Evolutionary conservation across 2,113 vertebrate species (phyloP).

Genomic region (Progne subis): DNA sequence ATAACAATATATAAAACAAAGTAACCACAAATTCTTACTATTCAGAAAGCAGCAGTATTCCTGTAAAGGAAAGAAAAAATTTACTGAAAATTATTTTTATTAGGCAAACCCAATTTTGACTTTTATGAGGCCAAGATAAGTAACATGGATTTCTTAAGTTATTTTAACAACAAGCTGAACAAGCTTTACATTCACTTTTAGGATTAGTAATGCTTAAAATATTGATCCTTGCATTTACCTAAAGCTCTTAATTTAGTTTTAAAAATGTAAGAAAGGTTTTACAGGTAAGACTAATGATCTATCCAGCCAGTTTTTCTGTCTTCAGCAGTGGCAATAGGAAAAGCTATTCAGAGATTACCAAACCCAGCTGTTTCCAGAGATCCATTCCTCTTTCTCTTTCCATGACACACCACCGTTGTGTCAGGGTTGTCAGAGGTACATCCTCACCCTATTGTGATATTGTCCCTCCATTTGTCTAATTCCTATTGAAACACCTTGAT

Average conservation of each 20-base stretch:
- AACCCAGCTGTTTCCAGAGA: neutral
- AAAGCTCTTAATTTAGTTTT: neutral
- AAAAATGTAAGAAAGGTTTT: neutral
- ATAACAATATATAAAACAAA: neutral
- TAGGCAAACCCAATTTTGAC: neutral
- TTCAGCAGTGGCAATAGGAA: neutral
- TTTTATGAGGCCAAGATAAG: neutral
- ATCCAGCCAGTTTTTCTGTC: neutral
- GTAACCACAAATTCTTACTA: neutral
- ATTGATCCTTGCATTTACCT: neutral
- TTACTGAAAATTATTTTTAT: neutral
- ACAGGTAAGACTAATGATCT: neutral
- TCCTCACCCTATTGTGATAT: neutral
- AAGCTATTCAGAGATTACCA: neutral
- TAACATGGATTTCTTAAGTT: neutral
- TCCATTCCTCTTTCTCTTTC: neutral
- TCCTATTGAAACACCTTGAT: neutral
- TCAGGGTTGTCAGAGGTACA: neutral
- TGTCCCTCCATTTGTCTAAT: neutral
- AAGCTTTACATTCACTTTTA: neutral
- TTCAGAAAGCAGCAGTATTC: neutral
- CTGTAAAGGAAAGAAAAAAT: neutral
- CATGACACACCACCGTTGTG: neutral
- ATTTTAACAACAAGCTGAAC: neutral
- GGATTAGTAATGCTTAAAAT: neutral